phyloP scores from a whole-genome alignment of 2,797 vertebrate species.

The Helostoma temminkii region DNA sequence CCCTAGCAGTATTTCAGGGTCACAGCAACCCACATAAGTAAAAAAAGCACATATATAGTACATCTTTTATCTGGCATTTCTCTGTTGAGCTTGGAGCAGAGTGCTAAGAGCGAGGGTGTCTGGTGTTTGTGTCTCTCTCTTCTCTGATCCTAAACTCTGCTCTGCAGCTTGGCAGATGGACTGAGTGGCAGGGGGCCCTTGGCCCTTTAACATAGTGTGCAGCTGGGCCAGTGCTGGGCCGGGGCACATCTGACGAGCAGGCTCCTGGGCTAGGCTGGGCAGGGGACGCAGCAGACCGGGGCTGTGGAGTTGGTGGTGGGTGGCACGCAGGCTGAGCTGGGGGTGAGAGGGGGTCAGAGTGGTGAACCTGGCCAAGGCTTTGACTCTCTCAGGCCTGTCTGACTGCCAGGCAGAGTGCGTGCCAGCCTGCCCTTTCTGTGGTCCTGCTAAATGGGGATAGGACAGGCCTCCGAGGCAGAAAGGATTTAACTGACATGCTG shows the following conservation, averaged over 20 bases:
- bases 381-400: conserved; percentile 61
- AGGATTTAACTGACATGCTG: conserved; percentile 75
- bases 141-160: conserved; percentile 74
- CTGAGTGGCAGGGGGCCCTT: conserved; percentile 79
- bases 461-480: conserved; percentile 71
- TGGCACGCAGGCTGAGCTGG: conserved; percentile 69
- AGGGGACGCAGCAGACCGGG: conserved; percentile 50
- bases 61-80: conserved; percentile 73
- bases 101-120: conserved; percentile 59
- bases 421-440: conserved; percentile 73
- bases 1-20: conserved; percentile 67
- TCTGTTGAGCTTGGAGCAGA: conserved; percentile 66
- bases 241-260: conserved; percentile 79
- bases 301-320: conserved; percentile 49
- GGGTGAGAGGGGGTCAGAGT: conserved; percentile 68
- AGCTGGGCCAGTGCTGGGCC: conserved; percentile 75
- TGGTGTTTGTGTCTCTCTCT: conserved; percentile 66
- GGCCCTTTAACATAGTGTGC: conserved; percentile 82
- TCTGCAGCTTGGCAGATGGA: conserved; percentile 83
- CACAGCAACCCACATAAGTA: conserved; percentile 71
- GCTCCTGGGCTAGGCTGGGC: conserved; percentile 68
- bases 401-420: conserved; percentile 53
- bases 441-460: conserved; percentile 72
- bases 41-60: conserved; percentile 70
- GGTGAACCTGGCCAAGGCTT: conserved; percentile 69